Base-by-base conservation (phyloP, 2,888 invertebrate species). In the Cyclophora punctaria region DNA sequence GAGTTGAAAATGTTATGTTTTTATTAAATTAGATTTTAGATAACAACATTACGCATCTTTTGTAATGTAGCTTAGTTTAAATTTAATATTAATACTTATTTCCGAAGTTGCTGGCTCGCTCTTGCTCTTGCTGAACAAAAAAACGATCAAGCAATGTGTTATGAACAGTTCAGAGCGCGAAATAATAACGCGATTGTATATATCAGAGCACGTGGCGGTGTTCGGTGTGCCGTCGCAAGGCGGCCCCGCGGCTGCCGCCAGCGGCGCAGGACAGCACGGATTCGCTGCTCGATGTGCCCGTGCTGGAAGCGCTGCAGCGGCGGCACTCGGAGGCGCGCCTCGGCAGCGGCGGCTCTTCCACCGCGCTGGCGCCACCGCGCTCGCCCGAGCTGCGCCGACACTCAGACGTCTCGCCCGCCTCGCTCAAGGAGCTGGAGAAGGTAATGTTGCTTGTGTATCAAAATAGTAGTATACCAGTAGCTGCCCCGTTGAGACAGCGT, bases 341-440 rank as follows among this genome's bases (percentile, higher is more conserved):
- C 3, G 89, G 89, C 56, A 87, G 89, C 47, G 80, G 89, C 45
- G 78, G 83, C 60, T 81, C 86, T 45, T 88, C 90, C 53, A 79
- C 90, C 35, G 95, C 92, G 2, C 85, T 96, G 37, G 95, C 95
- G n/a, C 96, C 95, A 6, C 96, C 95, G 0, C 90, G 95, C 53
- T 95, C 94, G 56, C 95, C 95, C 0, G 96, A 96, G 71, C 83
- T 95, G 5, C 89, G 96, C 33, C 84, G 96, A 41, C 96, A 96
- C 73, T 96, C 95, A 2, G 96, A 96, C 72, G 96, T 96, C 2
- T 96, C 96, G 6, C 95, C 96, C 7, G 95, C 95, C 3, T 95
- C 95, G 42, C 87, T 96, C 46, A 96, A 96, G 73, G 96, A 96
- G 77, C 89, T 96, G n/a, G 96, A 96, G 83, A 95, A 95, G 91